phyloP scores from a whole-genome alignment of 2,888 invertebrate species.

The Macrophya annulata region DNA sequence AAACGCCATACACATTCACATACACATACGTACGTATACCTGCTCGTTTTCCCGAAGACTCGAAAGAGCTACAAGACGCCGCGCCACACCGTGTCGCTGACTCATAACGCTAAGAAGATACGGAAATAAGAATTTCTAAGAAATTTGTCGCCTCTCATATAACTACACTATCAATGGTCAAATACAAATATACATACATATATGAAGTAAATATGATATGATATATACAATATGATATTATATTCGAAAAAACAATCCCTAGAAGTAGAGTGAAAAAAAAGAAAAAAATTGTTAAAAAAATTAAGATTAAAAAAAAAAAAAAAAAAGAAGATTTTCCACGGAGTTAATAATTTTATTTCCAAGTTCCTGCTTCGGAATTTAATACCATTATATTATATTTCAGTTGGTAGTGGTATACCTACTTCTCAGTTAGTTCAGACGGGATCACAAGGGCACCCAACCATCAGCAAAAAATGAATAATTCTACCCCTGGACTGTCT shows the following conservation, averaged over 20 bases:
- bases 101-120: neutral
- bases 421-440: constrained; percentile 29
- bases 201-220: neutral
- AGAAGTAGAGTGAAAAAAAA: neutral
- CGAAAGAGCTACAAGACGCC: too few species aligned
- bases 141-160: neutral
- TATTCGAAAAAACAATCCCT: neutral
- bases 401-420: neutral
- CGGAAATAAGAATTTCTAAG: neutral
- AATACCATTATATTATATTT: constrained; percentile 27
- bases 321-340: neutral
- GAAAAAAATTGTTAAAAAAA: neutral
- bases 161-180: neutral
- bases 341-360: neutral
- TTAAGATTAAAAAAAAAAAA: neutral
- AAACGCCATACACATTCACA: constrained; percentile 67
- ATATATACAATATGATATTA: neutral
- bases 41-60: constrained; percentile 56
- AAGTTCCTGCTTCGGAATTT: constrained; percentile 3
- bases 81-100: neutral
- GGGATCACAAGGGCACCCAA: constrained; percentile 38
- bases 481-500: constrained; percentile 35
- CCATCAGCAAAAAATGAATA: constrained; percentile 29
- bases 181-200: neutral
- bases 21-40: constrained; percentile 58